Base-by-base conservation (phyloP, 2,888 invertebrate genomes). In the Athalia rosae region DNA sequence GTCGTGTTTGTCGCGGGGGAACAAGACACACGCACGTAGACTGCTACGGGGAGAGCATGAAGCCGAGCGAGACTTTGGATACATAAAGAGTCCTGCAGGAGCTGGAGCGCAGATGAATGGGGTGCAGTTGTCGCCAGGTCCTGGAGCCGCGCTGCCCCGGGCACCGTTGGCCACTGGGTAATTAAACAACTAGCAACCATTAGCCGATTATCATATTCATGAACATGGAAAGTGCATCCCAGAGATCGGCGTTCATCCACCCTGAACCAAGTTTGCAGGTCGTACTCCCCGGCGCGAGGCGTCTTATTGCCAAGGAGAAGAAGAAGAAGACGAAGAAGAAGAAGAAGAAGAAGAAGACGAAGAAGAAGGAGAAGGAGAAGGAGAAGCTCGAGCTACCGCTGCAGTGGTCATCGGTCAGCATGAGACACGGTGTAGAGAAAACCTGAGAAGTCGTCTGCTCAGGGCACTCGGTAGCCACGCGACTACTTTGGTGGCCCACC, bases 181-280 rank as follows among this genome's bases (percentile, higher is more conserved):
- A 89, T 89, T 88, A 89, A 89, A 89, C 88, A 89, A 88, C 87
- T 86, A 87, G 87, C 86, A 87, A 84, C 88, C 89, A 89, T 89
- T 89, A 89, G 89, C 87, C 88, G 87, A 89, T 89, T 89, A 89
- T 89, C 89, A 89, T 89, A 89, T 89, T 89, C 89, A 89, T 89
- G 89, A 89, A 89, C 89, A 89, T 83, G 88, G 87, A 88, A 89
- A 88, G 87, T 88, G 89, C 89, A 89, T 88, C 88, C 87, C 86
- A 53, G 58, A 71, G 76, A 76, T 59, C 63, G 58, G 66, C 74
- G 79, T 59, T 78, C 77, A 77, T 61, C 76, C 67, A 78, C 48
- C 59, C 43, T 28, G 73, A 41, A 61, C 13, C 15, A 6, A n/a
- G 53, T 53, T n/a, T 53, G 64, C 76, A 77, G 66, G 62, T 66